Base-by-base conservation (phyloP, 2,797 vertebrate genomes). In the Scleropages formosus region DNA sequence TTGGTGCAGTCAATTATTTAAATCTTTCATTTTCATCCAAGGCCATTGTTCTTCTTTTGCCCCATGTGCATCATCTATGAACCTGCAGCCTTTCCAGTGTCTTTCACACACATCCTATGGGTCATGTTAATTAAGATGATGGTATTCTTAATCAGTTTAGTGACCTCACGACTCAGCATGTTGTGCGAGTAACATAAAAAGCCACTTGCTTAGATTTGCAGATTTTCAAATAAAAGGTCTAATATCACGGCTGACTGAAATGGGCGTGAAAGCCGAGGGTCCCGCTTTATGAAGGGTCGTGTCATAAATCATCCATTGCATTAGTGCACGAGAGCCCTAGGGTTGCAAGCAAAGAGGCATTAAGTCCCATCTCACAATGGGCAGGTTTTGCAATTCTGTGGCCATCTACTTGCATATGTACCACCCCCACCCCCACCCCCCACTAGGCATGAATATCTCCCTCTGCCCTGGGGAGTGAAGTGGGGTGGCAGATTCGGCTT, bases 281-380 rank as follows among this genome's bases (percentile, higher is more conserved):
- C 73, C 61, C 72, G n/a, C 61, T 53, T 46, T 8, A 27, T 0
- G 31, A 20, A 24, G 13, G 15, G 9, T 18, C 44, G 39, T 44
- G n/a, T 74, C 67, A 80, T 73, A 72, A 51, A 78, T 78, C 12
- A 69, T 47, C 56, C 46, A 76, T 76, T 75, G 44, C 73, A 77
- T 75, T 72, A 51, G 22, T 60, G 3, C 27, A 26, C 79, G 74
- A 64, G 58, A 65, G 66, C 73, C 80, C 49, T 2, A 13, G 72
- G 77, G 77, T 74, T 27, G 53, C 18, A 47, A 60, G 53, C 24
- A n/a, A 47, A 59, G 46, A 46, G 27, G 8, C 60, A 71, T 77
- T 76, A 74, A 60, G 62, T 26, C 63, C 56, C 0, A 18, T 46
- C 70, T n/a, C 15, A 3, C 74, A 65, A 74, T 74, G 62, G 72